These are phyloP conservation scores for Parascotia fuliginaria DNA, from an alignment of 2,888 invertebrate species.

Conservation along the genomic window DNA sequence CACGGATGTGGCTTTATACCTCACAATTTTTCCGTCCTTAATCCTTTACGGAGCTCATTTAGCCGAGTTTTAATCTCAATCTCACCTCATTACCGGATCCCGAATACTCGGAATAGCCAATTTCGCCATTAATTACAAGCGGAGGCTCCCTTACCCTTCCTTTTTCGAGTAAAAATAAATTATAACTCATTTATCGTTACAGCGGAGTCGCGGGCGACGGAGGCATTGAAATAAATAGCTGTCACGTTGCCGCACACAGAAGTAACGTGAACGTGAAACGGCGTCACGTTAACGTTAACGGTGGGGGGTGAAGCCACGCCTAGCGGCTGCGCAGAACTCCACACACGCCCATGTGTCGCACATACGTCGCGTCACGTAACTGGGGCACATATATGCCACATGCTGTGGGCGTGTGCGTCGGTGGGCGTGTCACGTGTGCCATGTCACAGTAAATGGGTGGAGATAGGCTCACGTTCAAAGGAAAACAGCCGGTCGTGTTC, in stretches of 20 bases:
- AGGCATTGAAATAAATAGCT: constrained; percentile 72
- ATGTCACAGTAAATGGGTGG: constrained; percentile 60
- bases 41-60: constrained; percentile 79
- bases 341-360: constrained; percentile 70
- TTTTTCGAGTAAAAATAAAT: constrained; percentile 85
- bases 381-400: constrained; percentile 64
- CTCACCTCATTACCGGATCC: constrained; percentile 83
- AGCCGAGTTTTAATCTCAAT: constrained; percentile 83
- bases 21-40: constrained; percentile 65
- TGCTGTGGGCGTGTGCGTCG: constrained; percentile 61
- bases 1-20: constrained; percentile 54
- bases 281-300: constrained; percentile 66
- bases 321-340: constrained; percentile 70
- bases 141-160: constrained; percentile 73
- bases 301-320: constrained; percentile 70
- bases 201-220: constrained; percentile 54
- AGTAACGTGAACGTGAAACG: constrained; percentile 57
- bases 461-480: constrained; percentile 53
- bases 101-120: constrained; percentile 84
- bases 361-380: constrained; percentile 63
- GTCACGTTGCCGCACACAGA: constrained; percentile 70
- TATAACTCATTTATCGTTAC: constrained; percentile 83
- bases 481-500: constrained; percentile 46
- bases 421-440: constrained; percentile 70
- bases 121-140: constrained; percentile 82